Conservation (phyloP, 1,140 invertebrate genomes). For the Aphidius gifuensis region DNA sequence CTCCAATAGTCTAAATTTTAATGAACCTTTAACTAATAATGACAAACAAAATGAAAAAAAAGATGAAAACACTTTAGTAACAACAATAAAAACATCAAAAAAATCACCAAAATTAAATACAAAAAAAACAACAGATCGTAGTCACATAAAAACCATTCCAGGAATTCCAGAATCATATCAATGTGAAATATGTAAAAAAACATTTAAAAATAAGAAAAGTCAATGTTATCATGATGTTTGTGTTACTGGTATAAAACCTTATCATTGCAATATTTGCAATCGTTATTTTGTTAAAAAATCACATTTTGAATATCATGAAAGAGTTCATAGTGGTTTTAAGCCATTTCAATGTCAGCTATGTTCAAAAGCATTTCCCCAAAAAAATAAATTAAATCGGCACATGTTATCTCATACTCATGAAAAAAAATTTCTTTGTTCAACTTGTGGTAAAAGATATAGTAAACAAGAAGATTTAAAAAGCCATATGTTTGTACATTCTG, state of each 20-base stretch:
- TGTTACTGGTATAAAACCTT: constrained; percentile 43
- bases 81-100: not conserved
- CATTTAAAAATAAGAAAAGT: constrained; percentile 43
- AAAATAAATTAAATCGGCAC: constrained; percentile 73
- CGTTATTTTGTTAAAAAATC: constrained; percentile 46
- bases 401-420: constrained; percentile 57
- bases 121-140: constrained; percentile 33
- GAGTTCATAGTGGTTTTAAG: constrained; percentile 76
- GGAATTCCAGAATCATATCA: constrained; percentile 40
- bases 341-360: constrained; percentile 75
- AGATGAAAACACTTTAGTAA: not conserved
- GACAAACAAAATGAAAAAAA: too few relatives aligned
- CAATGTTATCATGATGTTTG: constrained; percentile 48
- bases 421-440: constrained; percentile 44
- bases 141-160: constrained; percentile 42
- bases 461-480: constrained; percentile 46
- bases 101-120: constrained; percentile 9
- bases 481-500: constrained; percentile 41
- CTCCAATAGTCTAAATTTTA: not conserved
- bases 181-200: constrained; percentile 44
- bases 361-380: constrained; percentile 52
- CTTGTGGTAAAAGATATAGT: constrained; percentile 46
- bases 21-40: not conserved
- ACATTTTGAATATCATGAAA: constrained; percentile 54
- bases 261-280: constrained; percentile 44